Percentiles rank a stretch among this genome's conserved stretches.
Conservation (phyloP, 2,888 invertebrate species). For the Lasioglossum pauxillum region DNA sequence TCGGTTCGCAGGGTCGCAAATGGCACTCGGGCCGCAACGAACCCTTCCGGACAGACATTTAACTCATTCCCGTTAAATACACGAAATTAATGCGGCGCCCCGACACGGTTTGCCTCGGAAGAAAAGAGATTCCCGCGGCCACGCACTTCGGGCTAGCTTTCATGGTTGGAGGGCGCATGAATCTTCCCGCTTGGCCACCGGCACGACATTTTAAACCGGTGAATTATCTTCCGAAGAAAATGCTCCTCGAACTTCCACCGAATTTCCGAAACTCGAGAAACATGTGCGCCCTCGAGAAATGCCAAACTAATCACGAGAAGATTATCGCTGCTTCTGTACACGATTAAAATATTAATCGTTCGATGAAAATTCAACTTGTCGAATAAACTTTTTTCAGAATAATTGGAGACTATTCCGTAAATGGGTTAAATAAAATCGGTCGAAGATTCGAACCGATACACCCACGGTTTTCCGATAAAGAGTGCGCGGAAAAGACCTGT, state of each 20-base stretch:
- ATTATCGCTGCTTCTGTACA: background rate
- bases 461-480: background rate
- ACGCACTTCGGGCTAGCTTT: slow-evolving; percentile 36
- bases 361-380: no score
- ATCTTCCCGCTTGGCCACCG: slow-evolving; percentile 18
- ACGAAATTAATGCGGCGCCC: slow-evolving; percentile 77
- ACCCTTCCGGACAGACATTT: slow-evolving; percentile 60
- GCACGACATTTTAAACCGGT: background rate
- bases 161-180: slow-evolving; percentile 33
- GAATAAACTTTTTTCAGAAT: no score
- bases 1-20: slow-evolving; percentile 31
- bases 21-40: slow-evolving; percentile 25
- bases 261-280: background rate
- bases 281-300: background rate
- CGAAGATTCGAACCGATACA: background rate
- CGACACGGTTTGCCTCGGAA: slow-evolving; percentile 76
- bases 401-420: no score
- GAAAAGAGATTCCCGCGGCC: slow-evolving; percentile 68
- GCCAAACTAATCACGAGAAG: background rate
- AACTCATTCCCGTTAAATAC: slow-evolving; percentile 69
- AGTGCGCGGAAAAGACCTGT: background rate
- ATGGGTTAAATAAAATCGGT: background rate
- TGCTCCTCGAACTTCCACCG: background rate
- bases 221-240: slow-evolving; percentile 9
- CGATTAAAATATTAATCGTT: background rate